phyloP scores from a whole-genome alignment of 2,888 invertebrate genomes.

The Apocheima hispidaria region DNA sequence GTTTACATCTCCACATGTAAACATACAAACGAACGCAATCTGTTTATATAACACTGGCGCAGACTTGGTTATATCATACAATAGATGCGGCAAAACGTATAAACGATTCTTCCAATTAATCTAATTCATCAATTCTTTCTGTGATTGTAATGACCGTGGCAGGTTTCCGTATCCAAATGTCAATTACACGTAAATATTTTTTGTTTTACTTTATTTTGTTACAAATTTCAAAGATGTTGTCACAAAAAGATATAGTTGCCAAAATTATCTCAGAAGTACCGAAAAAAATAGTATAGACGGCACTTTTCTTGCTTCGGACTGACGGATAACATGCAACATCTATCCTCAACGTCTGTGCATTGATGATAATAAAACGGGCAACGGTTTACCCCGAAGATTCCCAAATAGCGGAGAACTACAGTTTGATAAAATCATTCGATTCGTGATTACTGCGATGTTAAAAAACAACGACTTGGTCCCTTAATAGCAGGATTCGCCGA shows the following conservation, averaged over 20 bases:
- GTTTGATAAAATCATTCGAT: background rate
- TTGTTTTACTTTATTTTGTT: too few relatives aligned
- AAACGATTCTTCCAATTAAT: too few relatives aligned
- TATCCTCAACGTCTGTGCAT: background rate
- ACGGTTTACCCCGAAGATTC: background rate
- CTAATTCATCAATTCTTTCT: too few relatives aligned
- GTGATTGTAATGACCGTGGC: too few relatives aligned
- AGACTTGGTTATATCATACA: constrained; percentile 1
- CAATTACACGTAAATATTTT: too few relatives aligned
- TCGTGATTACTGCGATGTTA: background rate
- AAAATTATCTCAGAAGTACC: too few relatives aligned
- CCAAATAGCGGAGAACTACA: constrained; percentile 9
- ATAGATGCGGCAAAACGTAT: constrained; percentile 4
- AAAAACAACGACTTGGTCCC: too few relatives aligned
- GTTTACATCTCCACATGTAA: constrained; percentile 1
- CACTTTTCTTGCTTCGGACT: background rate
- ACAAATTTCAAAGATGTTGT: too few relatives aligned
- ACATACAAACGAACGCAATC: background rate
- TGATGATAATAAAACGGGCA: background rate
- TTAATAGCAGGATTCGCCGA: too few relatives aligned
- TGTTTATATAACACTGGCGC: constrained; percentile 8
- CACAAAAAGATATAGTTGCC: too few relatives aligned
- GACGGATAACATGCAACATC: background rate
- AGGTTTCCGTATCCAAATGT: too few relatives aligned
- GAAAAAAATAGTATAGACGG: background rate